These are phyloP conservation scores for Polydrusus pterygomalis DNA, from an alignment of 2,888 invertebrate species.

Conservation along the genomic window DNA sequence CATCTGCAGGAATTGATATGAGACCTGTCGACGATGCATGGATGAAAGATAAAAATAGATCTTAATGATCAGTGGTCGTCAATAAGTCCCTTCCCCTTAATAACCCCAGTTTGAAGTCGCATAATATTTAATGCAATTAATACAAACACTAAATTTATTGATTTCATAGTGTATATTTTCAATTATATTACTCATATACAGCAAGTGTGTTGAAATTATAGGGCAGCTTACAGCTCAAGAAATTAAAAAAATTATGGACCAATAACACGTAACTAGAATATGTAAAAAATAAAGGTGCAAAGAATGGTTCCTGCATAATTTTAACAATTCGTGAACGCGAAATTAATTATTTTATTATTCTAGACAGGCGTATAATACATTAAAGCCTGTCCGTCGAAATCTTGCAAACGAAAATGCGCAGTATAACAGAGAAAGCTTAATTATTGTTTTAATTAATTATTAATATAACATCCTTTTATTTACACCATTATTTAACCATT, in stretches of 20 bases:
- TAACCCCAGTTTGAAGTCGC: too few species aligned
- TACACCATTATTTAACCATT: constrained; percentile 21
- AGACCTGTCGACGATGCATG: too few species aligned
- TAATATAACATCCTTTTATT: constrained; percentile 23
- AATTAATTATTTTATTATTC: constrained; percentile 23
- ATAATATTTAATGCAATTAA: too few species aligned
- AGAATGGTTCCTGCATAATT: constrained; percentile 8
- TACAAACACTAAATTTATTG: too few species aligned
- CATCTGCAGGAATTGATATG: too few species aligned
- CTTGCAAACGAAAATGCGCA: constrained; percentile 14
- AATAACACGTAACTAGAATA: not conserved
- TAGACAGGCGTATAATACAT: constrained; percentile 22
- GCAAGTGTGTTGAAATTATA: too few species aligned
- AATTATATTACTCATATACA: too few species aligned
- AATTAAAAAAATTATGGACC: not conserved
- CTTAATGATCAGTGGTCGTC: too few species aligned
- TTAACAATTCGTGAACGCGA: constrained; percentile 1
- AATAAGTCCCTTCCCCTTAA: too few species aligned
- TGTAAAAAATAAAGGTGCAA: constrained; percentile 16
- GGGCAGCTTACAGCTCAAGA: too few species aligned
- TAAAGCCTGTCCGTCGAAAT: constrained; percentile 1
- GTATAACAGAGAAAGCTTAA: constrained; percentile 34
- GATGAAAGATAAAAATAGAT: too few species aligned
- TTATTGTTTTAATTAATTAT: constrained; percentile 33
- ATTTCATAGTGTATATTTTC: too few species aligned